Evolutionary conservation across 2,888 invertebrate species (phyloP).

Genomic region (Junonia oenone): DNA sequence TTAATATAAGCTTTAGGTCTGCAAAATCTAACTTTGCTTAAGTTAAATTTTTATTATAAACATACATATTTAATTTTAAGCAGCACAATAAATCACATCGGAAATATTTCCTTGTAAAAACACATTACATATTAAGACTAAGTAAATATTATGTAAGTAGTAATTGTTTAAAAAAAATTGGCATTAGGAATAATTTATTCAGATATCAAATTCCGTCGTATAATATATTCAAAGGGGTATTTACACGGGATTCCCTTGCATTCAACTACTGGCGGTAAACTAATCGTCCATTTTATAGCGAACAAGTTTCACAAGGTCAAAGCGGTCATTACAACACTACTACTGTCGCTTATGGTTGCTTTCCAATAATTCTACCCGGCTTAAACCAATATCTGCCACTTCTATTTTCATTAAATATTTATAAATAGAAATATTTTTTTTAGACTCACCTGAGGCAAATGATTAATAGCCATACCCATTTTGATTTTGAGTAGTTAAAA

Average conservation of each 20-base stretch:
- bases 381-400: slow-evolving; percentile 34
- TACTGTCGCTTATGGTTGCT: slow-evolving; percentile 51
- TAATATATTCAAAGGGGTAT: background rate
- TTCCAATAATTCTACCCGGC: slow-evolving; percentile 65
- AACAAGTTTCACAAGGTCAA: slow-evolving; percentile 78
- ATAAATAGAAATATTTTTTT: slow-evolving; percentile 14
- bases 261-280: slow-evolving; percentile 40
- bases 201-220: background rate
- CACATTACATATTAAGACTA: too few relatives aligned
- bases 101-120: too few relatives aligned
- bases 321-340: slow-evolving; percentile 76
- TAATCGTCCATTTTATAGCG: slow-evolving; percentile 64
- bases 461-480: slow-evolving; percentile 71
- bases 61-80: too few relatives aligned
- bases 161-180: too few relatives aligned
- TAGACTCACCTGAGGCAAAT: slow-evolving; percentile 63
- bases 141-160: too few relatives aligned
- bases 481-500: slow-evolving; percentile 39
- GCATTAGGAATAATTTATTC: too few relatives aligned
- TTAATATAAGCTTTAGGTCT: too few relatives aligned
- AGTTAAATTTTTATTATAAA: too few relatives aligned
- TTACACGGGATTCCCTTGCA: slow-evolving; percentile 2
- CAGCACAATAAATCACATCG: too few relatives aligned
- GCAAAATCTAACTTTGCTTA: too few relatives aligned
- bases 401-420: slow-evolving; percentile 30